Evolutionary conservation across 1,140 invertebrate genomes (phyloP).

Genomic region (Dendrolimus punctatus): DNA sequence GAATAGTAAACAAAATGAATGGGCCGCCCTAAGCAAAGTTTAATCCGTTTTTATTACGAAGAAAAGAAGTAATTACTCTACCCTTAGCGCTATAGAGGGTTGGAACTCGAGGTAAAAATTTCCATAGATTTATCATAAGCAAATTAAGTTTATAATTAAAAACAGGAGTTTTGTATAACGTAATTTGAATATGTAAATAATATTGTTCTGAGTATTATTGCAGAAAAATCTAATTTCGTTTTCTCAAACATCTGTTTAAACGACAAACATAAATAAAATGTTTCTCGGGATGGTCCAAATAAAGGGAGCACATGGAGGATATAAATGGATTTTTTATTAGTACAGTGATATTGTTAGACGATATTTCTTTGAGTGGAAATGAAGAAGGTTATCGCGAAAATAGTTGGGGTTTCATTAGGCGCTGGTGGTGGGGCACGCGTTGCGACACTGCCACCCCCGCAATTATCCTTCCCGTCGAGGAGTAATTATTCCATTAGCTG

Average conservation of each 20-base stretch:
- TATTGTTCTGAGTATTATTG: conserved; percentile 38
- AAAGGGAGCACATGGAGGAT: too few relatives aligned
- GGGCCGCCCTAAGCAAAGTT: conserved; percentile 68
- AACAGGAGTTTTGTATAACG: conserved; percentile 67
- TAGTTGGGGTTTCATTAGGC: conserved; percentile 29
- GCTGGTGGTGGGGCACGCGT: conserved; percentile 16
- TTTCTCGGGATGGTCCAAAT: too few relatives aligned
- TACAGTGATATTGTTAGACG: conserved; percentile 17
- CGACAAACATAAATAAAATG: neutral
- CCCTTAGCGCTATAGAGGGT: conserved; percentile 64
- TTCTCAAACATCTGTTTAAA: neutral
- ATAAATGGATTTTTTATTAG: conserved; percentile 16
- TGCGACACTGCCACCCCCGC: conserved; percentile 16
- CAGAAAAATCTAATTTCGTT: conserved; percentile 1
- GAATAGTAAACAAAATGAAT: conserved; percentile 70
- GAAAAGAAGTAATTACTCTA: conserved; percentile 71
- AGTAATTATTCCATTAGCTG: conserved; percentile 59
- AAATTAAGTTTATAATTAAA: conserved; percentile 72
- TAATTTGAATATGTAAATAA: conserved; percentile 69
- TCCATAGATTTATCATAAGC: conserved; percentile 71
- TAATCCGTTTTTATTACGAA: conserved; percentile 71
- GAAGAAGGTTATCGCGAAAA: conserved; percentile 8
- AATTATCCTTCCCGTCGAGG: conserved; percentile 32
- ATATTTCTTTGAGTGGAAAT: conserved; percentile 1
- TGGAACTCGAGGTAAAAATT: conserved; percentile 66